A percentile compares a stretch with the other conserved stretches of the same genome.
These are phyloP conservation scores for Chloropsis cyanopogon DNA, from an alignment of 2,113 vertebrate species.

Conservation along the genomic window DNA sequence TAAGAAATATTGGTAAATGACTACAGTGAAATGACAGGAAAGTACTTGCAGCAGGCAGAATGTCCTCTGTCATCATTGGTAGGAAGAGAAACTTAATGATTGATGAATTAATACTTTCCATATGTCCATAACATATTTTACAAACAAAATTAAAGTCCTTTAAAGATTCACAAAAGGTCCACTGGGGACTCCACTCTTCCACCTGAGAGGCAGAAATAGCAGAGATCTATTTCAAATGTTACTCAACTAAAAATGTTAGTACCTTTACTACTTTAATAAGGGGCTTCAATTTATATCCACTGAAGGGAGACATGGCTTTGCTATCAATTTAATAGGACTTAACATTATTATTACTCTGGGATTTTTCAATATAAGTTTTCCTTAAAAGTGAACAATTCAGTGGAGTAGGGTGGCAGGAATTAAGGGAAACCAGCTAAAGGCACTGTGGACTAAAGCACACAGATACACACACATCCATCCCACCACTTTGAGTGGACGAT, in stretches of 20 bases:
- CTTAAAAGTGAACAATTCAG: background rate
- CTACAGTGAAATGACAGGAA: background rate
- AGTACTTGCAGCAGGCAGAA: background rate
- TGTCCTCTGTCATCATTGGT: background rate
- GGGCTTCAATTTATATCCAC: background rate
- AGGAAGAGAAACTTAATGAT: background rate
- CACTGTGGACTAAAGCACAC: background rate
- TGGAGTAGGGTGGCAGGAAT: background rate
- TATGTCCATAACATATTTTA: background rate
- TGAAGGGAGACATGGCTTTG: background rate
- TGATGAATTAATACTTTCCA: background rate
- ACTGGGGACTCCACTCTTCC: background rate
- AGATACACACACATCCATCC: background rate
- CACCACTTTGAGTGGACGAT: background rate
- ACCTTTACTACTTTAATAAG: background rate
- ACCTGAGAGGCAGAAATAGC: background rate
- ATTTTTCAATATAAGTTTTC: background rate
- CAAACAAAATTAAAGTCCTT: background rate
- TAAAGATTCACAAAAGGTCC: background rate
- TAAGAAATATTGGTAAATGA: background rate
- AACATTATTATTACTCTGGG: background rate
- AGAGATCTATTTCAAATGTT: background rate
- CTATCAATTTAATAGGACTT: background rate
- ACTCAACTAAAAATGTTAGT: background rate
- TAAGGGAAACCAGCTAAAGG: background rate